These are phyloP conservation scores for Morpho helenor DNA, from an alignment of 2,888 invertebrate species.

Conservation along the genomic window DNA sequence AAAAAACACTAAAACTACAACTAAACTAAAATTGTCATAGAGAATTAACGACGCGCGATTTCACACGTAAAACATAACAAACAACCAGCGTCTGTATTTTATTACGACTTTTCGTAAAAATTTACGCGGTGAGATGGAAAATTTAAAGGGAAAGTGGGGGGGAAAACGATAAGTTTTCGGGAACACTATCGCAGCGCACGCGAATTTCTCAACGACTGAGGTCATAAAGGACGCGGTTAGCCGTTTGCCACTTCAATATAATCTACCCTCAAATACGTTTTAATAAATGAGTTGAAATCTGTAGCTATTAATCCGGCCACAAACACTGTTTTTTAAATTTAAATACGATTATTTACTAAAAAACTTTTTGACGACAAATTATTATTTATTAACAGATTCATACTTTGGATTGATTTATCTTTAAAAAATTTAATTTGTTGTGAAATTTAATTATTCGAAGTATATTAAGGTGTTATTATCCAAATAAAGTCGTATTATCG, in stretches of 20 bases:
- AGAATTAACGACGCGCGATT: constrained; percentile 35
- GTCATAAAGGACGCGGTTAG: constrained; percentile 11
- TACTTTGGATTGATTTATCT: no score
- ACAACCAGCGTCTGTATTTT: constrained; percentile 4
- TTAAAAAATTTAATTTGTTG: no score
- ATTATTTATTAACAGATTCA: no score
- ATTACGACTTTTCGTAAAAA: constrained; percentile 18
- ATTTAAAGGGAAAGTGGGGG: constrained; percentile 17
- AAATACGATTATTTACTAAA: not conserved
- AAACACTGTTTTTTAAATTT: not conserved
- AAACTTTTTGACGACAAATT: no score
- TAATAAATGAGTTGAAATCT: not conserved
- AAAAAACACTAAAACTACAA: constrained; percentile 34
- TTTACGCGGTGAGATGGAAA: constrained; percentile 28
- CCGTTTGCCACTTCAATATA: constrained; percentile 12
- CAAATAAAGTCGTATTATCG: no score
- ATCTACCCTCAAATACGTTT: constrained; percentile 42
- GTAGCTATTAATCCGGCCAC: not conserved
- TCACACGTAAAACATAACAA: constrained; percentile 30
- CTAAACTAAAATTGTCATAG: constrained; percentile 38
- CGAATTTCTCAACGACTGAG: constrained; percentile 57
- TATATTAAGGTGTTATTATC: no score
- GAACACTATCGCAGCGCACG: constrained; percentile 42
- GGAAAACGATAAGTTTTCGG: constrained; percentile 31
- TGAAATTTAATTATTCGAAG: no score